Conservation (phyloP, 2,113 vertebrate genomes). For the Astur gentilis region DNA sequence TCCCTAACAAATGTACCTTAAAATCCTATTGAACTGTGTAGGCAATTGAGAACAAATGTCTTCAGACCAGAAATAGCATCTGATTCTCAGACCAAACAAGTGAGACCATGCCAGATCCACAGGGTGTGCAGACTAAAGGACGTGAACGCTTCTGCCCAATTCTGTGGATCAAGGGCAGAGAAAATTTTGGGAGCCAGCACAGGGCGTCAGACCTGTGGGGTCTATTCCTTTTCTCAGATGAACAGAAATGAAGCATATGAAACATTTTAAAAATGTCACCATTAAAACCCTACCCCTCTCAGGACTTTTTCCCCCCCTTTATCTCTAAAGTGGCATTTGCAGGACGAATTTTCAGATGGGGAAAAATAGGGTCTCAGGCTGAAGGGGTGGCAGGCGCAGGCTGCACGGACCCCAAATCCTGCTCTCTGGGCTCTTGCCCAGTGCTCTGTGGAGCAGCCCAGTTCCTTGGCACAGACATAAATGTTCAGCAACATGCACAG, state of each 20-base stretch:
- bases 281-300: background rate
- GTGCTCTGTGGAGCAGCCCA: background rate
- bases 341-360: background rate
- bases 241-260: background rate
- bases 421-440: background rate
- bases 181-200: background rate
- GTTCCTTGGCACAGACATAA: background rate
- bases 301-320: background rate
- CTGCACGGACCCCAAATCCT: background rate
- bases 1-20: conserved; percentile 57
- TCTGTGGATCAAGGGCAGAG: background rate
- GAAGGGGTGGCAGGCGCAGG: accelerated
- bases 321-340: background rate
- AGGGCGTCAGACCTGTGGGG: background rate
- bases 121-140: background rate
- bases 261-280: background rate
- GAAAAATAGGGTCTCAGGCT: background rate
- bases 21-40: conserved; percentile 31
- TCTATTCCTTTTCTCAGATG: background rate
- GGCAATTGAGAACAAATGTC: conserved; percentile 60
- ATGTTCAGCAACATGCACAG: background rate
- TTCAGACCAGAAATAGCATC: conserved; percentile 35
- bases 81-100: background rate
- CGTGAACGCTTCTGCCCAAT: background rate
- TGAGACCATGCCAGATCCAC: background rate